Evolutionary conservation across 1,140 invertebrate genomes (phyloP).

Genomic region (Drosophila subobscura): DNA sequence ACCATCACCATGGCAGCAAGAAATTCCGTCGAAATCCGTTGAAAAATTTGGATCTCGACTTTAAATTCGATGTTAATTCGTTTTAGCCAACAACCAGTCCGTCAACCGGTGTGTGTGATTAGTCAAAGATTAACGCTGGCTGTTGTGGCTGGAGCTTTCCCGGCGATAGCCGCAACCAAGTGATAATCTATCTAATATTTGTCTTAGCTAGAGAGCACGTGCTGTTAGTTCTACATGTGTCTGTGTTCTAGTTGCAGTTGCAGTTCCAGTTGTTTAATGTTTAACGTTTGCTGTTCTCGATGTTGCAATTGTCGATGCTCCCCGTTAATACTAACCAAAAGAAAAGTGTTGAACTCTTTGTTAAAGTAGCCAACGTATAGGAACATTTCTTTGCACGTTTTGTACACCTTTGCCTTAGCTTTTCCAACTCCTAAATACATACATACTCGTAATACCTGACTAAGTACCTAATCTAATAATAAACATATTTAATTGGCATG

Average conservation of each 20-base stretch:
- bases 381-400: slow-evolving; percentile 53
- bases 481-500: slow-evolving; percentile 58
- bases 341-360: slow-evolving; percentile 22
- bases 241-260: slow-evolving; percentile 34
- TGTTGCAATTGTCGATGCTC: slow-evolving; percentile 37
- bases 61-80: slow-evolving; percentile 83
- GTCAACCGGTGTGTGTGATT: slow-evolving; percentile 69
- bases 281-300: slow-evolving; percentile 12
- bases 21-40: slow-evolving; percentile 80
- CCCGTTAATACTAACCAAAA: slow-evolving; percentile 33
- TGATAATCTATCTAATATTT: slow-evolving; percentile 32
- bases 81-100: slow-evolving; percentile 75
- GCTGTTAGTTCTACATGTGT: slow-evolving; percentile 3
- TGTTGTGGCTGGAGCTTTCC: slow-evolving; percentile 24
- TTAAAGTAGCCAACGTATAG: slow-evolving; percentile 33
- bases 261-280: slow-evolving; percentile 25
- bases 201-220: slow-evolving; percentile 47
- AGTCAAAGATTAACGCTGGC: slow-evolving; percentile 15
- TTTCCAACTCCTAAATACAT: not conserved
- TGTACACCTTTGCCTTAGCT: slow-evolving; percentile 16
- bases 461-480: slow-evolving; percentile 16
- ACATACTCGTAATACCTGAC: slow-evolving; percentile 1
- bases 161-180: slow-evolving; percentile 26
- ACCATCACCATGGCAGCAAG: slow-evolving; percentile 83
- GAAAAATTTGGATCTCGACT: slow-evolving; percentile 83